A percentile compares a stretch with the other conserved stretches of the same genome.
These are phyloP conservation scores for Drosophila fulvimacula DNA, from an alignment of 2,888 invertebrate genomes.

Conservation along the genomic window DNA sequence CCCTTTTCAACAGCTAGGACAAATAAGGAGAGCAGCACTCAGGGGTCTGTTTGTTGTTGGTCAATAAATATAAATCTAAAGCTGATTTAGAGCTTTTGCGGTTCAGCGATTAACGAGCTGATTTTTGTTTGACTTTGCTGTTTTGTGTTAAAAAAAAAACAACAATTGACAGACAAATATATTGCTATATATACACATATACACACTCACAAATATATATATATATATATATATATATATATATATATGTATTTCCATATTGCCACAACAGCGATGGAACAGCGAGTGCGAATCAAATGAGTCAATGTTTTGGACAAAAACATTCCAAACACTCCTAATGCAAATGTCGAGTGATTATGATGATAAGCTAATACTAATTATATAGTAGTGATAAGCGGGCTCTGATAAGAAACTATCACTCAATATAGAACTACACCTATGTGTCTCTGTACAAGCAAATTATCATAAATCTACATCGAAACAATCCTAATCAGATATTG, in stretches of 20 bases:
- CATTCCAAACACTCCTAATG: background rate
- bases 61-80: conserved; percentile 56
- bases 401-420: background rate
- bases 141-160: conserved; percentile 58
- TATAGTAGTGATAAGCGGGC: background rate
- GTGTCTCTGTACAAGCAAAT: background rate
- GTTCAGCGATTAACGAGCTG: conserved; percentile 32
- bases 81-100: conserved; percentile 48
- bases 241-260: conserved; percentile 41
- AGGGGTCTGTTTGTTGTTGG: background rate
- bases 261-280: conserved; percentile 19
- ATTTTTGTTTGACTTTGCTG: conserved; percentile 65
- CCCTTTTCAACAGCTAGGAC: background rate
- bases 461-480: background rate
- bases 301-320: conserved; percentile 15
- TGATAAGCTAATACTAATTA: background rate
- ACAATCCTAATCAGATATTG: background rate
- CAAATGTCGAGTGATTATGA: background rate
- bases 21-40: too few species aligned
- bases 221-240: conserved; percentile 10
- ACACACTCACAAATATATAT: background rate
- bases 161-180: background rate
- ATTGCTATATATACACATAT: background rate
- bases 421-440: background rate
- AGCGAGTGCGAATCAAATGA: conserved; percentile 27